Conservation (phyloP, 2,888 invertebrate species). For the Caenorhabditis imperialis region DNA sequence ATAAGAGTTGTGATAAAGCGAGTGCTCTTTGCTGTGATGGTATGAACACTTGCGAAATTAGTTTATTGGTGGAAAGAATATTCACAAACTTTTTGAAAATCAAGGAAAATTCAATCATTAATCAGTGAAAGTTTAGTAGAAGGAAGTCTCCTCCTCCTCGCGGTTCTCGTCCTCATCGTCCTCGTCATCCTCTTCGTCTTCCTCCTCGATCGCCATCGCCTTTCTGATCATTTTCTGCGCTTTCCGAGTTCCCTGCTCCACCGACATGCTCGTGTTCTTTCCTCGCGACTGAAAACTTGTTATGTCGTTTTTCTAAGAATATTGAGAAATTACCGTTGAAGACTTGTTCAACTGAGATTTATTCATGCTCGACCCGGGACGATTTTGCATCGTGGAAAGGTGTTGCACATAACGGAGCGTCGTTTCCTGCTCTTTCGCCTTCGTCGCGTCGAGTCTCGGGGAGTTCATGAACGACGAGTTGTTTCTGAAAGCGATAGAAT, state of each 20-base stretch:
- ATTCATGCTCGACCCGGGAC: conserved; percentile 29
- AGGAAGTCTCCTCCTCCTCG: too few species aligned
- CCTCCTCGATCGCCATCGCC: conserved; percentile 21
- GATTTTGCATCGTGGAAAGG: conserved; percentile 27
- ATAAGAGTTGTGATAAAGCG: too few species aligned
- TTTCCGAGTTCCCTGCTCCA: conserved; percentile 37
- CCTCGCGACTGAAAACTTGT: too few species aligned
- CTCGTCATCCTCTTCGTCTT: conserved; percentile 22
- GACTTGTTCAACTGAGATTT: conserved; percentile 8
- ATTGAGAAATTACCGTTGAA: conserved; percentile 8
- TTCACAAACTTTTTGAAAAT: too few species aligned
- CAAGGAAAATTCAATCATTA: too few species aligned
- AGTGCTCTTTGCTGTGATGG: too few species aligned
- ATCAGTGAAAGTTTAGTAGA: too few species aligned
- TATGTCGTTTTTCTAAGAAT: too few species aligned
- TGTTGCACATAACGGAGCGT: conserved; percentile 33
- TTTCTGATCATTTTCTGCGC: conserved; percentile 37
- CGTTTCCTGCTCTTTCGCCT: conserved; percentile 34
- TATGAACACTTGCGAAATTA: too few species aligned
- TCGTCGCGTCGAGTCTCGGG: conserved; percentile 28
- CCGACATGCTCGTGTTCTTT: conserved; percentile 23
- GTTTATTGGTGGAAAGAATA: too few species aligned
- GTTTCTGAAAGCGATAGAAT: conserved; percentile 11
- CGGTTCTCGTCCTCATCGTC: conserved; percentile 4
- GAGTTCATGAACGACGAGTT: conserved; percentile 25